These are phyloP conservation scores for Synergus laeviventris DNA, from an alignment of 2,888 invertebrate genomes.

Conservation along the genomic window DNA sequence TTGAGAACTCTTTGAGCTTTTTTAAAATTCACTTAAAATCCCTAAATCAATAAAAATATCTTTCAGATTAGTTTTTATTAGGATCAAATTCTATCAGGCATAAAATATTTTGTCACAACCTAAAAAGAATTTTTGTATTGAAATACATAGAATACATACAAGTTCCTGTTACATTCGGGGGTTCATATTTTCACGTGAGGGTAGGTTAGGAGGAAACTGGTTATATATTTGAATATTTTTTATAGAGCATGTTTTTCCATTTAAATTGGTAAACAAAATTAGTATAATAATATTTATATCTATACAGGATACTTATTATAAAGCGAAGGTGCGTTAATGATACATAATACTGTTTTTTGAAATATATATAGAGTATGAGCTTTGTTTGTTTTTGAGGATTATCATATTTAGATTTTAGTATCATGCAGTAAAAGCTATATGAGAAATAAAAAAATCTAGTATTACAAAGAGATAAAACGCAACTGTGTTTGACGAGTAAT, in stretches of 20 bases:
- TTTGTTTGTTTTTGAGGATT: not conserved
- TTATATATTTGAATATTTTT: not conserved
- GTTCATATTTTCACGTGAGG: not conserved
- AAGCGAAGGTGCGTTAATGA: not conserved
- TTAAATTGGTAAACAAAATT: no score
- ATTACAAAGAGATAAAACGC: not conserved
- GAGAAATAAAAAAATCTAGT: not conserved
- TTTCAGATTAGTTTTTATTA: no score
- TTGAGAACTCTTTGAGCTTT: no score
- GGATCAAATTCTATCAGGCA: no score
- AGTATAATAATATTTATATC: not conserved
- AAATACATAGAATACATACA: not conserved
- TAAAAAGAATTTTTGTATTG: no score
- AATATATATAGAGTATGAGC: not conserved
- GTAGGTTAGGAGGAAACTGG: not conserved
- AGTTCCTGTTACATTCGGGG: slow-evolving; percentile 33
- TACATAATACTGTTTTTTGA: not conserved
- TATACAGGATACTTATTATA: not conserved
- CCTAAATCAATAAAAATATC: no score
- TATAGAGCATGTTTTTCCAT: not conserved
- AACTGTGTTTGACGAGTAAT: not conserved
- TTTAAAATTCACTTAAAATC: no score
- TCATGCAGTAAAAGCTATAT: not conserved
- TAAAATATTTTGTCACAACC: no score
- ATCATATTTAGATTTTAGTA: not conserved